Evolutionary conservation across 2,797 vertebrate species (phyloP), one percentile per base, ranked within the genome.

Genomic region (Lutjanus argentimaculatus): DNA sequence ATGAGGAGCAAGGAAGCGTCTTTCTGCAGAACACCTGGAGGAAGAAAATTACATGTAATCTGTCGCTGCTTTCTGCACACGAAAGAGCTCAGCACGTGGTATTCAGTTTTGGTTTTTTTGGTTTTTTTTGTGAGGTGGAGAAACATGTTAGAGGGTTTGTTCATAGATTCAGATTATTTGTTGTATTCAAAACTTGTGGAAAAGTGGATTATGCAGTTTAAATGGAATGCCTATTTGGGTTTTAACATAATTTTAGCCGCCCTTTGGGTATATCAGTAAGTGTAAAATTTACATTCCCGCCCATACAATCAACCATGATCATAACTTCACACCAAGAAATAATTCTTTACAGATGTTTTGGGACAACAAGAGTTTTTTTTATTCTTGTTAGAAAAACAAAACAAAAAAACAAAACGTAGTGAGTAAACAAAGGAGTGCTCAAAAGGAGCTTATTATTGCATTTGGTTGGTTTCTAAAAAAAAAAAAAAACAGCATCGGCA

Each of bases 381-480:
- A 90, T 92, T 92, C 67, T 79, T 86, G 62, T 64, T 36, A 78
- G 61, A 77, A 89, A 77, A 77, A 79, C 61, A 70, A 72, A 75
- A 48, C 48, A 30, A 72, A 36, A 17, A 53, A 21, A 4, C 2
- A 36, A 36, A 36, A 36, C 30, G 1, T 36, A 40, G 30, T 78
- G 43, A 88, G 77, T 86, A 91, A 94, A 90, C 85, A 85, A 79
- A 71, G 8, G 49, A 80, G 69, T 46, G 80, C 79, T 88, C 80
- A 52, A 82, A 82, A 85, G 6, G 65, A 84, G 79, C 74, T 80
- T 16, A 52, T 88, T 80, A 72, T 91, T 91, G 84, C 70, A 89
- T 85, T 62, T 62, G 58, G 42, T 83, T 83, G 48, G 68, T 80
- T 56, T 30, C 30, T 6, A 36, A 8, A 4, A 57, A 84, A 56